phyloP scores from a whole-genome alignment of 2,888 invertebrate genomes.

The Spodoptera picta region DNA sequence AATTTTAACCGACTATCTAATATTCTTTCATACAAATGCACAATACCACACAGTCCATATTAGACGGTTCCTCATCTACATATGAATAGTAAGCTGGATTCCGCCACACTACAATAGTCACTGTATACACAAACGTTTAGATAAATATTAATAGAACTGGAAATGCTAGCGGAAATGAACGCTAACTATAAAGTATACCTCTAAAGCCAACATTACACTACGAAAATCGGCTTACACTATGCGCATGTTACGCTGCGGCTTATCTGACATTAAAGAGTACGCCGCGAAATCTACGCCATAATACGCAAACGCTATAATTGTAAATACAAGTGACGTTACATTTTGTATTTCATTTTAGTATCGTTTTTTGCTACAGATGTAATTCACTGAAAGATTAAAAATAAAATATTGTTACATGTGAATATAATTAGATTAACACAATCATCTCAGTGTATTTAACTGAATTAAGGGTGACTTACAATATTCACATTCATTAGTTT shows the following conservation, averaged over 20 bases:
- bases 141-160: slow-evolving; percentile 34
- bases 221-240: background rate
- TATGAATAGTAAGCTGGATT: slow-evolving; percentile 40
- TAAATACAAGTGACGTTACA: background rate
- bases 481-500: no score
- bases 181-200: background rate
- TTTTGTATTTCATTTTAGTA: background rate
- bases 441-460: no score
- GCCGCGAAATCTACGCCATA: background rate
- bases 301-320: background rate
- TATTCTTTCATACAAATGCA: slow-evolving; percentile 21
- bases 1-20: background rate
- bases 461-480: no score
- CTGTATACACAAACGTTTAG: slow-evolving; percentile 34
- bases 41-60: slow-evolving; percentile 1
- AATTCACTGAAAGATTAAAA: no score
- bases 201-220: background rate
- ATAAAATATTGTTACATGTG: no score
- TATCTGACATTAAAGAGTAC: no score
- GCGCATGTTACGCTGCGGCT: background rate
- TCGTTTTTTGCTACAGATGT: background rate
- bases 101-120: slow-evolving; percentile 22
- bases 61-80: slow-evolving; percentile 36
- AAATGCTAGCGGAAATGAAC: background rate
- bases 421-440: no score